phyloP scores from a whole-genome alignment of 2,113 vertebrate genomes.

The Otus sunia region DNA sequence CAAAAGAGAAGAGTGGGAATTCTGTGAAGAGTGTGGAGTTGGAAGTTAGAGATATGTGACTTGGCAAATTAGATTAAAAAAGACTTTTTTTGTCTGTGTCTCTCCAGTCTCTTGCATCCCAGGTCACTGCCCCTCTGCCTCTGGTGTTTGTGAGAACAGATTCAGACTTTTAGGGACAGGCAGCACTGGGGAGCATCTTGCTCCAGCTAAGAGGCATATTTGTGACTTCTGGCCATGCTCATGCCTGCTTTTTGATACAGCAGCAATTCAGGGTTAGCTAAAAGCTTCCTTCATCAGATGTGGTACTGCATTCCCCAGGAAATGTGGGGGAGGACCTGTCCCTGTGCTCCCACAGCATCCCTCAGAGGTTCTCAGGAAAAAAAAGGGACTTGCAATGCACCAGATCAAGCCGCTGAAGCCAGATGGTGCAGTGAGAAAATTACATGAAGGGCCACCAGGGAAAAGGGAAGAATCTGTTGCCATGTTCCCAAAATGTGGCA shows the following conservation, averaged over 20 bases:
- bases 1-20: background rate
- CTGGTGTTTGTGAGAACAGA: background rate
- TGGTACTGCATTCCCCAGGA: background rate
- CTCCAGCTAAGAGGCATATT: fast-evolving
- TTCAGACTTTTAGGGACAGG: background rate
- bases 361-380: background rate
- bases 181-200: background rate
- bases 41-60: background rate
- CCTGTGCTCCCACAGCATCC: background rate
- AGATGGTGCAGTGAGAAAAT: background rate
- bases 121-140: background rate
- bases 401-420: background rate
- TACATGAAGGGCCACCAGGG: background rate
- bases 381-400: background rate
- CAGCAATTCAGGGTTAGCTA: background rate
- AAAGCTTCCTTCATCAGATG: background rate
- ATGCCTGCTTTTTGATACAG: background rate
- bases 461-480: background rate
- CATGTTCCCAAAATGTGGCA: background rate
- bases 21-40: background rate
- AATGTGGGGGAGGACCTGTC: background rate
- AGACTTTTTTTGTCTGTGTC: background rate
- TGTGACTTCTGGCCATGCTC: background rate
- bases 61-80: background rate
- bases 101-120: background rate